phyloP scores from a whole-genome alignment of 1,140 invertebrate species.

The Ceratina australensis region DNA sequence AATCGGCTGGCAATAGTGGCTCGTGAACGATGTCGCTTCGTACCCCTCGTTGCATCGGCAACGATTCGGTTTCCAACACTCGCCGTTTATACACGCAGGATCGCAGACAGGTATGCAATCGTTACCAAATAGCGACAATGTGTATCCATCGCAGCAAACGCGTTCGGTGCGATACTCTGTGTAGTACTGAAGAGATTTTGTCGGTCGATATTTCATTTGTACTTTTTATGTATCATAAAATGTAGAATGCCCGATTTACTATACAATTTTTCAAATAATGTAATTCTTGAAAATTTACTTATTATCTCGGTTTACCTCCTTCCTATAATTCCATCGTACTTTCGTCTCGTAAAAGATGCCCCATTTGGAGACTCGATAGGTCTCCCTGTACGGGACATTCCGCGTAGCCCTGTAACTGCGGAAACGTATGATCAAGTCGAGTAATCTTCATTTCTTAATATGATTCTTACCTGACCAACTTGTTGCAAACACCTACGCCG shows the following conservation, averaged over 20 bases:
- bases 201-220: too few relatives aligned
- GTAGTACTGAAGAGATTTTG: constrained; percentile 41
- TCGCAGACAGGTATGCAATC: constrained; percentile 82
- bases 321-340: constrained; percentile 54
- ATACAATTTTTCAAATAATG: too few relatives aligned
- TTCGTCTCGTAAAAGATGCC: constrained; percentile 39
- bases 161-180: constrained; percentile 34
- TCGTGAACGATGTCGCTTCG: too few relatives aligned
- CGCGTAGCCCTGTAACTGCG: neutral
- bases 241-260: too few relatives aligned
- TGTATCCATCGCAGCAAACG: constrained; percentile 83
- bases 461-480: neutral
- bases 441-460: too few relatives aligned
- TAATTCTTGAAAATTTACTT: too few relatives aligned
- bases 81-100: constrained; percentile 80
- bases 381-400: constrained; percentile 52
- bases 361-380: constrained; percentile 35
- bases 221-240: too few relatives aligned
- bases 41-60: constrained; percentile 73
- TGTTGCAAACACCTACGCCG: neutral
- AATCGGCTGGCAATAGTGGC: constrained; percentile 78
- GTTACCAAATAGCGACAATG: neutral
- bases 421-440: neutral
- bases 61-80: constrained; percentile 81
- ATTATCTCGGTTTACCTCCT: constrained; percentile 31